phyloP scores from a whole-genome alignment of 2,113 vertebrate species.

The Phaetusa simplex region DNA sequence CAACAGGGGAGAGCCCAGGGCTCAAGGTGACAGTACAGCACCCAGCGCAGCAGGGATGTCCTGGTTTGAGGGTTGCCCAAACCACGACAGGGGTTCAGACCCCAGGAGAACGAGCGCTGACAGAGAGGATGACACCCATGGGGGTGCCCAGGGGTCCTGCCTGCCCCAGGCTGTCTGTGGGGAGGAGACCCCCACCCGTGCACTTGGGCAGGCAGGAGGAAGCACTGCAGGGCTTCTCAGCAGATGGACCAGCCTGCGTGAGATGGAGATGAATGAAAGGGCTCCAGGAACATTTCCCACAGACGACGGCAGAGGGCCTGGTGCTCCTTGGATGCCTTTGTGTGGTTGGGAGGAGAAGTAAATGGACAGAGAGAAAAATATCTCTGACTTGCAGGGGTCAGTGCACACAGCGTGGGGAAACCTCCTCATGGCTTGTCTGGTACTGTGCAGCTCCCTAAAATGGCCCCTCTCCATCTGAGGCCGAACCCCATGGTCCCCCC shows the following conservation, averaged over 20 bases:
- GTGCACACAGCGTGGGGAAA: background rate
- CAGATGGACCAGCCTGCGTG: background rate
- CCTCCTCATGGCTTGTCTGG: background rate
- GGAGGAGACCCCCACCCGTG: background rate
- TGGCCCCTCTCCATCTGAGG: rapidly evolving
- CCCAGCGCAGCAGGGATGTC: background rate
- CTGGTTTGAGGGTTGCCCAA: background rate
- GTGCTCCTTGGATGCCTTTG: background rate
- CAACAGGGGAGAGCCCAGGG: background rate
- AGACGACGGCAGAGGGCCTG: background rate
- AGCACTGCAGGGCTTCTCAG: background rate
- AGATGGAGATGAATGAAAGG: rapidly evolving
- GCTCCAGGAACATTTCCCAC: background rate
- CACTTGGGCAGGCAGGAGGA: background rate
- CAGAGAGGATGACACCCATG: background rate
- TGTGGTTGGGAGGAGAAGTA: background rate
- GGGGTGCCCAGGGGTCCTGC: background rate
- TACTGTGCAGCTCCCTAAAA: background rate
- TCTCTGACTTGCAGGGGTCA: background rate
- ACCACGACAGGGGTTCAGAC: background rate
- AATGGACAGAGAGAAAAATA: background rate
- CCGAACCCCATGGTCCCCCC: background rate
- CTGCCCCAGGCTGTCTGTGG: background rate
- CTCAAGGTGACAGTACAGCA: background rate
- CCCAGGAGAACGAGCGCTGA: background rate